These are phyloP conservation scores for Eufriesea mexicana DNA, from an alignment of 1,140 invertebrate species.

Conservation along the genomic window DNA sequence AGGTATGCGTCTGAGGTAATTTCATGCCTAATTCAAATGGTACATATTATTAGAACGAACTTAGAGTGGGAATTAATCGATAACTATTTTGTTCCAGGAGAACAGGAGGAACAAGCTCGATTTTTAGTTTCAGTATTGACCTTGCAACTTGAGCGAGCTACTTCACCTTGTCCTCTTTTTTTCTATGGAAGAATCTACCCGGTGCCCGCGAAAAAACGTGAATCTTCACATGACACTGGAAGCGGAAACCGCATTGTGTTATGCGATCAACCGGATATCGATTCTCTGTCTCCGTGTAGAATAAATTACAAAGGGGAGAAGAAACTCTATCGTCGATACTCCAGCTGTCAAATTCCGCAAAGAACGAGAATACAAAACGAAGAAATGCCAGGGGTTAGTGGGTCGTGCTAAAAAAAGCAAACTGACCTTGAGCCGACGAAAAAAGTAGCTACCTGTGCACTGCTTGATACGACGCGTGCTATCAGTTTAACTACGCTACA, in stretches of 20 bases:
- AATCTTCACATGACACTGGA: neutral
- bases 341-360: conserved; percentile 1
- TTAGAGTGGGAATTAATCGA: neutral
- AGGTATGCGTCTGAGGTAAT: neutral
- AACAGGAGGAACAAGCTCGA: neutral
- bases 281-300: neutral
- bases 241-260: conserved; percentile 12
- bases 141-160: conserved; percentile 19
- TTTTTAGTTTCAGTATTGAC: conserved; percentile 37
- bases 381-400: conserved; percentile 47
- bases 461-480: neutral
- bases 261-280: conserved; percentile 19
- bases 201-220: neutral
- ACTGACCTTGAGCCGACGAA: conserved; percentile 15
- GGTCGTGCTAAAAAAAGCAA: conserved; percentile 20
- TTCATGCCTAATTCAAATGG: neutral
- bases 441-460: neutral
- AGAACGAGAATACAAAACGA: conserved; percentile 10
- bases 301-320: neutral
- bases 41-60: neutral
- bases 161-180: conserved; percentile 54
- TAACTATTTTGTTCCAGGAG: neutral
- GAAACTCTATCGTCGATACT: neutral
- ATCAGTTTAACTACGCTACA: neutral
- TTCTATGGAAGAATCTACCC: conserved; percentile 2